phyloP scores from a whole-genome alignment of 1,140 invertebrate genomes.

The Dolichoris vasculosae region DNA sequence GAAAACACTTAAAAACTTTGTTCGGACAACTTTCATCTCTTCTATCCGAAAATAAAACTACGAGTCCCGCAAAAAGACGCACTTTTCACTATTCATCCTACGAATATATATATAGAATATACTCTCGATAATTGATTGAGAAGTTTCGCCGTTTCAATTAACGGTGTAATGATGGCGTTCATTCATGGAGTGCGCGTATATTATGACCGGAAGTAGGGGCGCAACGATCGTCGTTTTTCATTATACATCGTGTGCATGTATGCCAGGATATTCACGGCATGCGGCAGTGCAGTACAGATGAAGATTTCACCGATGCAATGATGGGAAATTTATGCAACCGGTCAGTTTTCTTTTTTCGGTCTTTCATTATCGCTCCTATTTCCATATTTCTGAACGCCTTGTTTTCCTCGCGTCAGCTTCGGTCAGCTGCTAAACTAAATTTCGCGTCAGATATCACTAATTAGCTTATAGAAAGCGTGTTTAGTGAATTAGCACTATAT shows the following conservation, averaged over 20 bases:
- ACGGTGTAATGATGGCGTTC: slow-evolving; percentile 20
- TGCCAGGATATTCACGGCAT: slow-evolving; percentile 10
- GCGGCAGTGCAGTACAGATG: not conserved
- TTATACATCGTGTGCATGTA: slow-evolving; percentile 8
- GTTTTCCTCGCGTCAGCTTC: not conserved
- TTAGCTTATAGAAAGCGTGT: not conserved
- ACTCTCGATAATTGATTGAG: slow-evolving; percentile 7
- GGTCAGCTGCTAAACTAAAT: not conserved
- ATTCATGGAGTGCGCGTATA: not conserved
- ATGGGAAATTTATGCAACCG: slow-evolving; percentile 63
- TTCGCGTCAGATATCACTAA: not conserved
- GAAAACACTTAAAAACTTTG: not conserved
- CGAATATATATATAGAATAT: too few species aligned
- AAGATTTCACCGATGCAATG: slow-evolving; percentile 50
- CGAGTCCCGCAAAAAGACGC: not conserved
- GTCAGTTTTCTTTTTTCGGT: slow-evolving; percentile 55
- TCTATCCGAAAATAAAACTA: not conserved
- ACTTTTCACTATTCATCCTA: not conserved
- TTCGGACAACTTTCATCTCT: not conserved
- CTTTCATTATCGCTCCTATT: not conserved
- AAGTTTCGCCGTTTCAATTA: not conserved
- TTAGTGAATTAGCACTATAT: not conserved
- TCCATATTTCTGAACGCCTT: not conserved
- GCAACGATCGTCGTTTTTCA: slow-evolving; percentile 44
- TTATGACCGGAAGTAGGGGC: slow-evolving; percentile 28